A percentile compares a stretch with the other conserved stretches of the same genome.
These are phyloP conservation scores for Pipistrellus kuhlii DNA, from an alignment of 2,797 vertebrate species.

Conservation along the genomic window DNA sequence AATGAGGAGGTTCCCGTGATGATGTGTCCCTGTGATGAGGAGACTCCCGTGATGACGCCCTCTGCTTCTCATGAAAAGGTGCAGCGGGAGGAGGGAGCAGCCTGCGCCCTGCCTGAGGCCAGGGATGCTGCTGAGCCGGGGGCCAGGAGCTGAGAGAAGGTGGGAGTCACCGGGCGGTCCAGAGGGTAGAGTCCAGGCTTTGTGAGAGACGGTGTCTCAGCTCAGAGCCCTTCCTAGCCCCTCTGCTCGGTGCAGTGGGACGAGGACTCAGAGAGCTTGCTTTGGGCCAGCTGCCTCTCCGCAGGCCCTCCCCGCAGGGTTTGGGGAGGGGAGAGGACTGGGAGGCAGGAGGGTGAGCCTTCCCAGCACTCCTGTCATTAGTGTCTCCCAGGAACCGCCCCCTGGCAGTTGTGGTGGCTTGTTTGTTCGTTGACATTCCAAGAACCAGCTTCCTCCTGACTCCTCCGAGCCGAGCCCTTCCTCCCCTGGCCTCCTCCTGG, in stretches of 20 bases:
- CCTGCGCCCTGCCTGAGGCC: background rate
- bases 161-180: too few relatives aligned
- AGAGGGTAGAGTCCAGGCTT: too few relatives aligned
- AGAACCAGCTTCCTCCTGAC: background rate
- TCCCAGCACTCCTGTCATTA: background rate
- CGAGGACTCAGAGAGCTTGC: background rate
- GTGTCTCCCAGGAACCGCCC: too few relatives aligned
- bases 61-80: background rate
- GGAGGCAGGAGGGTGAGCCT: too few relatives aligned
- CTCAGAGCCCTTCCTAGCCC: background rate
- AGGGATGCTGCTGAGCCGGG: background rate
- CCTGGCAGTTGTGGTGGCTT: too few relatives aligned
- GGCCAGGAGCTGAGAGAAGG: background rate
- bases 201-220: background rate
- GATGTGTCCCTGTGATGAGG: too few relatives aligned
- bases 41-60: too few relatives aligned
- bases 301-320: background rate
- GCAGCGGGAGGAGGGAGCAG: background rate
- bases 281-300: background rate
- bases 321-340: background rate
- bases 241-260: background rate
- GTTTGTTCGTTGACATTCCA: background rate
- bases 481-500: accelerated
- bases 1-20: too few relatives aligned
- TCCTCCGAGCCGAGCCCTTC: background rate